A percentile compares a stretch with the other conserved stretches of the same genome.
phyloP scores from a whole-genome alignment of 2,888 invertebrate species.

The Amphimallon solstitiale region DNA sequence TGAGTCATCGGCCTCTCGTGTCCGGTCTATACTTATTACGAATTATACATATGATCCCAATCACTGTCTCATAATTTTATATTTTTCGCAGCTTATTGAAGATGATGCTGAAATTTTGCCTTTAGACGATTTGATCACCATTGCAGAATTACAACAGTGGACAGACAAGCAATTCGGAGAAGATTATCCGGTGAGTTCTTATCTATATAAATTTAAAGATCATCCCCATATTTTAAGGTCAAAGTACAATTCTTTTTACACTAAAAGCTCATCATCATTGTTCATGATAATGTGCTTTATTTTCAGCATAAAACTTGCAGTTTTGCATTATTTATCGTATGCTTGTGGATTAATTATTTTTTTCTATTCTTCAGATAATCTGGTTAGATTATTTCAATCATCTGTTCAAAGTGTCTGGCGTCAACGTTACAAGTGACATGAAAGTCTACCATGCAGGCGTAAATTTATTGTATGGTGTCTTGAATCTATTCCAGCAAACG shows the following conservation, averaged over 20 bases:
- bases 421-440: constrained; percentile 51
- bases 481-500: constrained; percentile 56
- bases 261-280: background rate
- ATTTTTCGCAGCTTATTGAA: constrained; percentile 4
- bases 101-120: constrained; percentile 6
- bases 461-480: constrained; percentile 51
- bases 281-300: too few relatives aligned
- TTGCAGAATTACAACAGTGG: constrained; percentile 50
- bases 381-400: constrained; percentile 59
- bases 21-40: too few relatives aligned
- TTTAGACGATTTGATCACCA: constrained; percentile 26
- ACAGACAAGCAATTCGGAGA: constrained; percentile 46
- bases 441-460: constrained; percentile 47
- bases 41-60: too few relatives aligned
- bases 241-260: background rate
- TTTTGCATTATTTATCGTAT: background rate
- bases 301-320: background rate
- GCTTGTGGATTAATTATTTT: too few relatives aligned
- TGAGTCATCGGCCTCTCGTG: too few relatives aligned
- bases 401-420: constrained; percentile 53
- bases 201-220: too few relatives aligned
- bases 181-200: constrained; percentile 39
- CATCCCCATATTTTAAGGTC: too few relatives aligned
- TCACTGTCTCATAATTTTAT: background rate
- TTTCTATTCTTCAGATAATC: constrained; percentile 53